These are phyloP conservation scores for Apotomis betuletana DNA, from an alignment of 2,888 invertebrate species.

Conservation along the genomic window DNA sequence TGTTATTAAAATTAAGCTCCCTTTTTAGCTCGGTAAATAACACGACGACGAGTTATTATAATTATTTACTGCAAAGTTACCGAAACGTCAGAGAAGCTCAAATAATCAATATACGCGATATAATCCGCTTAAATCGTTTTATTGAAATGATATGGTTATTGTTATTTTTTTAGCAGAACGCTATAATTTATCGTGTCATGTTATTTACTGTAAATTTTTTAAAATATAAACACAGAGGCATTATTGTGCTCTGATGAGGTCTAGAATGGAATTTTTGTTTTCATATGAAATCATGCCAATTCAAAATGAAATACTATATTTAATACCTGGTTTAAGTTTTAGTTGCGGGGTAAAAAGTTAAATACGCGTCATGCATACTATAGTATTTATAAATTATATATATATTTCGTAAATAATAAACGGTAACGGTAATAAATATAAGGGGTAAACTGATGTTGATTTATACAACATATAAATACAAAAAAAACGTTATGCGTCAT, in stretches of 20 bases:
- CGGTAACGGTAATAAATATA: no score
- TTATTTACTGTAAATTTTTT: constrained; percentile 5
- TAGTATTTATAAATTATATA: not conserved
- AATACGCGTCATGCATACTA: not conserved
- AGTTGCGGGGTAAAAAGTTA: constrained; percentile 6
- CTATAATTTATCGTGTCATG: constrained; percentile 12
- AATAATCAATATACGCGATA: no score
- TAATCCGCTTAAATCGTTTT: no score
- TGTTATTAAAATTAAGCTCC: constrained; percentile 10
- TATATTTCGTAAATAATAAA: no score
- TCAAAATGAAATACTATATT: constrained; percentile 1
- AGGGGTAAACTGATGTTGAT: no score
- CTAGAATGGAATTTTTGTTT: constrained; percentile 28
- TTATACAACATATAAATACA: no score
- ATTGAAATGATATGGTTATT: no score
- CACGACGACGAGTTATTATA: not conserved
- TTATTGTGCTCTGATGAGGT: constrained; percentile 60
- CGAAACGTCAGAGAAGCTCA: no score
- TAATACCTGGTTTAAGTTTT: not conserved
- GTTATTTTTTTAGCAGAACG: no score
- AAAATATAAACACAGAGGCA: constrained; percentile 59
- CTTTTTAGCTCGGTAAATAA: constrained; percentile 4
- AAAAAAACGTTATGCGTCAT: no score
- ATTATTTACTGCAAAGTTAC: no score
- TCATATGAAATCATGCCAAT: constrained; percentile 37